Base-by-base conservation (phyloP, 2,888 invertebrate genomes). In the Aphidius colemani region DNA sequence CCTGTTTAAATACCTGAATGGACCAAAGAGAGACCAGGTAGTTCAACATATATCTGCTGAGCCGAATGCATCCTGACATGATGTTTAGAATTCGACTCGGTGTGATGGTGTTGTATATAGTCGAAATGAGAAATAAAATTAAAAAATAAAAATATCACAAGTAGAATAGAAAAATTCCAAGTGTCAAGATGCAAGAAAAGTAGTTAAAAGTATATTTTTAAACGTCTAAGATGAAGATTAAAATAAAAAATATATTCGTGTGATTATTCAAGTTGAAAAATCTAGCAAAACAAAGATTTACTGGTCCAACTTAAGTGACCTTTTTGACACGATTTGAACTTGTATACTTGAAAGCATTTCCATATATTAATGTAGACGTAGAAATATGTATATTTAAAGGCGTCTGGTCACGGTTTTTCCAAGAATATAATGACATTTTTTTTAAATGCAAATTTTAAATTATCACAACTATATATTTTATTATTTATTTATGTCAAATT, bases 1-100 rank as follows among this genome's bases (percentile, higher is more conserved):
- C 73, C 72, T 70, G 71, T 66, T 70, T 70, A 71, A 74, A 73
- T 70, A 71, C 66, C 71, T 76, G 75, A 77, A 75, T 75, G 73
- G 73, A 74, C 66, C 71, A 68, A 69, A 64, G 48, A 49, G 50
- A 49, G 50, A 67, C 69, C 72, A 75, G 74, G 75, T 75, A 76
- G 69, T 30, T 30, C 5, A 30, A 30, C 30, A 70, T 67, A 66
- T 65, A 56, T 59, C 63, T 58, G 59, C 57, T 39, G 64, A 65
- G 69, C 65, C 64, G 65, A 66, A 55, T 65, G 63, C 65, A 69
- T 69, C 65, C 65, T 58, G 62, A 30, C 63, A 63, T 63, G 68
- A 63, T 64, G 61, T 55, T 59, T 61, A 67, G 70, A 66, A 63
- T 67, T 63, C 65, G 66, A 60, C 64, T 61, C 45, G 51, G 57